Conservation (phyloP, 2,113 vertebrate genomes). For the Hemicordylus capensis region DNA sequence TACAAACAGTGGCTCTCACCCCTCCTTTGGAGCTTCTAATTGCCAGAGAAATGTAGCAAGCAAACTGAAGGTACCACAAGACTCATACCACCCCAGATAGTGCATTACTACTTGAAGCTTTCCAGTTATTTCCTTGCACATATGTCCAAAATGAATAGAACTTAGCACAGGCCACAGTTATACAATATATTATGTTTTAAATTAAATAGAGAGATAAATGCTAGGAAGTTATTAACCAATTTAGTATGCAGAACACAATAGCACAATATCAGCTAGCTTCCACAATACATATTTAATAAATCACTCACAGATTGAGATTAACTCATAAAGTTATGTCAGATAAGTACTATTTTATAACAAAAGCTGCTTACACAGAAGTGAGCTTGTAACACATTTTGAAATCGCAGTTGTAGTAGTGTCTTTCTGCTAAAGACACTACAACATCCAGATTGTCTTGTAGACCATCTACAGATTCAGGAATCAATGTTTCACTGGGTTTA, state of each 20-base stretch:
- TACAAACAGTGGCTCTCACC: neutral
- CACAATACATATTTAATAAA: neutral
- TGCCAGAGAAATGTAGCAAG: neutral
- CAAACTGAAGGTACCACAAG: neutral
- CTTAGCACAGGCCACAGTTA: neutral
- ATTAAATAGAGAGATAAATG: too few species aligned
- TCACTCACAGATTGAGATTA: neutral
- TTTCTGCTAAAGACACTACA: slow-evolving; percentile 96
- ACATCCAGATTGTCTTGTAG: slow-evolving; percentile 98
- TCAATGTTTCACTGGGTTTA: slow-evolving; percentile 93
- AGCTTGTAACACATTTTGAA: slow-evolving; percentile 99
- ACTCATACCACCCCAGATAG: neutral
- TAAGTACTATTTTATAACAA: neutral
- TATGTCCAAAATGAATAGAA: neutral
- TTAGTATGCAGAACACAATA: neutral
- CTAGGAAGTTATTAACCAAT: too few species aligned
- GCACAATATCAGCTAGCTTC: neutral
- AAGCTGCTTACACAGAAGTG: slow-evolving; percentile 88
- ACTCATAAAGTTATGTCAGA: neutral
- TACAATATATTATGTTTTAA: neutral
- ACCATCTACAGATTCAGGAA: slow-evolving; percentile 89
- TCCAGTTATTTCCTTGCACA: neutral
- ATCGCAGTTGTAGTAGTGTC: slow-evolving; percentile 98
- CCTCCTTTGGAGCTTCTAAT: neutral
- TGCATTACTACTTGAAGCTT: neutral